Base-by-base conservation (phyloP, 2,113 vertebrate genomes). In the Macquaria ambigua region DNA sequence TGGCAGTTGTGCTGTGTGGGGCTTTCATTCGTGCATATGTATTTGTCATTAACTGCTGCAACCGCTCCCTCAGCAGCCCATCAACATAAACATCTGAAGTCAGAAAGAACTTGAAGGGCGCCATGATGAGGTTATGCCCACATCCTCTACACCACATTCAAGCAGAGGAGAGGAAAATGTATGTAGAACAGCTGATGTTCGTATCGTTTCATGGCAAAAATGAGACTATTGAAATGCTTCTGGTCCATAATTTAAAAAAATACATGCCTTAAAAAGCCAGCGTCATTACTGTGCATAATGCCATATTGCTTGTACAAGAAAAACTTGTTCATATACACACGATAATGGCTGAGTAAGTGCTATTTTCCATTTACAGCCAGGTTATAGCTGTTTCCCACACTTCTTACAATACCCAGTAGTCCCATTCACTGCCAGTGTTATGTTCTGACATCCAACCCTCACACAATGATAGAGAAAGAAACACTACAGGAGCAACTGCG, bases 1-100 rank as follows among this genome's bases (percentile, higher is more conserved):
- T 50, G 39, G 87, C 84, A 79, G 83, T 79, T 71, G 87, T 63
- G 77, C 77, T 63, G 84, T 82, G 81, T 72, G 84, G 77, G 77
- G 79, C 79, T 92, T 87, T 90, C 64, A 72, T 88, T 93, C 53
- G 63, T 83, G 82, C 81, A 68, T 84, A 86, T 93, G 86, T 81
- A 90, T 92, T 93, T 93, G 84, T 93, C 88, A 93, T 94, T 87
- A 89, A 83, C 76, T 78, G 37, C 76, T 83, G 68, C 72, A 86
- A 81, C 52, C 21, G 28, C 82, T 90, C 84, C 76, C 55, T 62
- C 16, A 50, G 50, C 87, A 82, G 56, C 34, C 59, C 62, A 79
- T 82, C 68, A 79, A 82, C 74, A 53, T 84, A 89, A 91, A 91
- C 85, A 86, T 82, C 52, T 74, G 21, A 81, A 90, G 34, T 87